Percentiles rank a stretch among this genome's conserved stretches.
Conservation (phyloP, 2,113 vertebrate genomes). For the Rallus limicola region DNA sequence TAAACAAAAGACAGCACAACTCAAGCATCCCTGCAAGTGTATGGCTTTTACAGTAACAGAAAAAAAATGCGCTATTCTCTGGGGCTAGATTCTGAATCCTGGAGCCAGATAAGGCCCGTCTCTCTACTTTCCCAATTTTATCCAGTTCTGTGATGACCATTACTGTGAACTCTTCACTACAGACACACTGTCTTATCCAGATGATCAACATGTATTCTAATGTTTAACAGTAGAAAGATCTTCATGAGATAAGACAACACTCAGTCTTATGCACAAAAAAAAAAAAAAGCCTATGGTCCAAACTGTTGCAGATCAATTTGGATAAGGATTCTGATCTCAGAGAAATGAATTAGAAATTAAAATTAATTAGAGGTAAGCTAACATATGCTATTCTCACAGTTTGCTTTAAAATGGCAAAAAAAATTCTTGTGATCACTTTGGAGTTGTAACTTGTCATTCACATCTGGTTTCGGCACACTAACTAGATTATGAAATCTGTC, state of each 20-base stretch:
- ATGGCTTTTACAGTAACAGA: background rate
- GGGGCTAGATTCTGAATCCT: background rate
- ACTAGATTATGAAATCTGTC: background rate
- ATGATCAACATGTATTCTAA: background rate
- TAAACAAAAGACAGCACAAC: background rate
- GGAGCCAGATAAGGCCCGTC: accelerated
- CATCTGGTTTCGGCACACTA: background rate
- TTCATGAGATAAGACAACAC: background rate
- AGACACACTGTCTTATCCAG: background rate
- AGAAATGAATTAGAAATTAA: background rate
- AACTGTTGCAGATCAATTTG: background rate
- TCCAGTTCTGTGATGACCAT: background rate
- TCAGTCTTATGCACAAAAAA: background rate
- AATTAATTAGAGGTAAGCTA: conserved; percentile 6
- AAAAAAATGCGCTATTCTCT: background rate
- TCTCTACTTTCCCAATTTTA: background rate
- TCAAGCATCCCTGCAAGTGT: background rate
- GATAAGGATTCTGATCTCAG: background rate
- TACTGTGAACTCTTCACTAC: background rate
- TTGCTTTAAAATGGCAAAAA: background rate
- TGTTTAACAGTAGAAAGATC: background rate
- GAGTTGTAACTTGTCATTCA: background rate
- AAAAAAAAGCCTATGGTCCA: background rate
- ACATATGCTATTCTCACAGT: background rate
- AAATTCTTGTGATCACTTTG: background rate